Evolutionary conservation across 2,888 invertebrate genomes (phyloP), one percentile per base, ranked within the genome.

Genomic region (Mythimna vitellina): DNA sequence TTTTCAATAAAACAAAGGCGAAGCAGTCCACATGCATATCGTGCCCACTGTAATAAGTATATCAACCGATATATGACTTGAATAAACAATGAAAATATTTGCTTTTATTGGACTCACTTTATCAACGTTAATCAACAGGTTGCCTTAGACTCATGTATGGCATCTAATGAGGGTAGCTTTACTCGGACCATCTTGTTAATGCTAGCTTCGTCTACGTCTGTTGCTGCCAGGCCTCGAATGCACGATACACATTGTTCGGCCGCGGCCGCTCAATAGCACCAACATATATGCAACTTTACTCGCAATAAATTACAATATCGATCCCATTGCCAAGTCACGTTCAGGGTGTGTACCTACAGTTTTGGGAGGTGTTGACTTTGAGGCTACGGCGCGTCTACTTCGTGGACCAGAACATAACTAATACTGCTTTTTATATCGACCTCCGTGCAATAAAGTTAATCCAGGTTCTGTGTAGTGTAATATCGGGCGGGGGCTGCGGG

Each of bases 321-420:
- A 90, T 91, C 89, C 85, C 87, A 91, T 88, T 93, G 94, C 93
- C 93, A 93, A 93, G 94, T 92, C 93, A 93, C 93, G 93, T 93
- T 89, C 89, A 73, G 86, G 82, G 87, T 85, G 84, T 85, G 83
- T 90, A 88, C 87, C 84, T 54, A 80, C 32, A 61, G 83, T 89
- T 90, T 89, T 67, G 84, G 88, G 85, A 88, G 86, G 86, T 84
- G 84, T 85, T 76, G 85, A 82, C 78, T 86, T 42, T 73, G 80
- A 79, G 86, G 76, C 82, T 83, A 86, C 81, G 81, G 70, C 57
- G 80, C 72, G 82, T 81, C 80, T 83, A 81, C 70, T 80, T 85
- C 83, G 81, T 82, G 82, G 84, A 86, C 82, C 83, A 85, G 82
- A 81, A 84, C 76, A 82, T 87, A 88, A 88, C 84, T 85, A 85